phyloP scores from a whole-genome alignment of 2,113 vertebrate species.

The human region DNA sequence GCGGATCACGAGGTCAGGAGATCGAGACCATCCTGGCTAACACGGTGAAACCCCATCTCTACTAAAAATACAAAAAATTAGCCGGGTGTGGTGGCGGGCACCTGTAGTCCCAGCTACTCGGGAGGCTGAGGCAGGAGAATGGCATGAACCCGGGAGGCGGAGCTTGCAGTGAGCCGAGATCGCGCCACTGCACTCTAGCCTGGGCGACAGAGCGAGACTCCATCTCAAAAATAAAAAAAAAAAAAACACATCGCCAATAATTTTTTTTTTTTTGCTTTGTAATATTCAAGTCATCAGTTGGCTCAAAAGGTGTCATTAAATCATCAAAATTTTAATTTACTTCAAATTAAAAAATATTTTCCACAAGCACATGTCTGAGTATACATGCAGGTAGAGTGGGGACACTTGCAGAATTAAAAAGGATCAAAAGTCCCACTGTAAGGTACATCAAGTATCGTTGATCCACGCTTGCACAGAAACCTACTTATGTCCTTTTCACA shows the following conservation, averaged over 20 bases:
- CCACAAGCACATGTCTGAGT: not conserved
- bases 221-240: too few species aligned
- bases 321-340: not conserved
- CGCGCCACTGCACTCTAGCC: too few species aligned
- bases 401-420: not conserved
- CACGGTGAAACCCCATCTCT: too few species aligned
- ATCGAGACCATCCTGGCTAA: too few species aligned
- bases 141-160: too few species aligned
- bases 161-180: too few species aligned
- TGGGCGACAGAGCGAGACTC: too few species aligned
- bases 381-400: not conserved
- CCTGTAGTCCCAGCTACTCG: too few species aligned
- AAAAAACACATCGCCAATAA: not conserved
- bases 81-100: too few species aligned
- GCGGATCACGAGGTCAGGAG: too few species aligned
- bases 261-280: not conserved
- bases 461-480: not conserved
- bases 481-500: not conserved
- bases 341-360: not conserved
- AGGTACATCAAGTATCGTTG: not conserved
- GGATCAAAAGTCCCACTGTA: not conserved
- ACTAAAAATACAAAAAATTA: too few species aligned
- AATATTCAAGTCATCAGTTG: not conserved
- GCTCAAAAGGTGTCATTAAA: not conserved
- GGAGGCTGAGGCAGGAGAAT: too few species aligned